Evolutionary conservation across 1,140 invertebrate species (phyloP).

Genomic region (Pseudomyrmex cubaensis): DNA sequence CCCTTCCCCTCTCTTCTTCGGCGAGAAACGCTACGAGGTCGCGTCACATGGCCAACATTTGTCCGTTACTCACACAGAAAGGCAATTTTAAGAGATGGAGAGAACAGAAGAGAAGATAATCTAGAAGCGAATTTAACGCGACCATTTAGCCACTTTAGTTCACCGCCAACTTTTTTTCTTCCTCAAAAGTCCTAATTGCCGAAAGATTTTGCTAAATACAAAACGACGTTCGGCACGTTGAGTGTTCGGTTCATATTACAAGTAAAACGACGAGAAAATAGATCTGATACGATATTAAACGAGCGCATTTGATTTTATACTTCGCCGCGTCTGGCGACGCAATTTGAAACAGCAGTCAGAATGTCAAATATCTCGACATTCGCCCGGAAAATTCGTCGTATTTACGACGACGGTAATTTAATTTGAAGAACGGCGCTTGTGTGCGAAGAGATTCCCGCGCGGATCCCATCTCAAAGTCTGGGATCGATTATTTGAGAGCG

Average conservation of each 20-base stretch:
- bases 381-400: neutral
- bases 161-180: neutral
- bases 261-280: neutral
- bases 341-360: neutral
- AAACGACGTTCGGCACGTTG: neutral
- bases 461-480: neutral
- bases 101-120: constrained; percentile 18
- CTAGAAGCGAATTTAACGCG: constrained; percentile 49
- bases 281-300: constrained; percentile 1
- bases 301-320: neutral
- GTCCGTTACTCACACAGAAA: constrained; percentile 51
- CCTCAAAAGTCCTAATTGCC: neutral
- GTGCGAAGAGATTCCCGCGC: neutral
- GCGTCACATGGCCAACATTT: constrained; percentile 39
- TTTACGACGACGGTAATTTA: constrained; percentile 3
- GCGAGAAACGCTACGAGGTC: neutral
- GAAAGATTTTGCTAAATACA: constrained; percentile 34
- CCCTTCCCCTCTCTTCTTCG: neutral
- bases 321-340: neutral
- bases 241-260: too few species aligned
- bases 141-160: constrained; percentile 56
- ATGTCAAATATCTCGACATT: neutral
- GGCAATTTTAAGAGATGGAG: constrained; percentile 48
- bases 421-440: neutral
- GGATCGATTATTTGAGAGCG: neutral